Evolutionary conservation across 2,888 invertebrate species (phyloP).

Genomic region (Chirona hameri): DNA sequence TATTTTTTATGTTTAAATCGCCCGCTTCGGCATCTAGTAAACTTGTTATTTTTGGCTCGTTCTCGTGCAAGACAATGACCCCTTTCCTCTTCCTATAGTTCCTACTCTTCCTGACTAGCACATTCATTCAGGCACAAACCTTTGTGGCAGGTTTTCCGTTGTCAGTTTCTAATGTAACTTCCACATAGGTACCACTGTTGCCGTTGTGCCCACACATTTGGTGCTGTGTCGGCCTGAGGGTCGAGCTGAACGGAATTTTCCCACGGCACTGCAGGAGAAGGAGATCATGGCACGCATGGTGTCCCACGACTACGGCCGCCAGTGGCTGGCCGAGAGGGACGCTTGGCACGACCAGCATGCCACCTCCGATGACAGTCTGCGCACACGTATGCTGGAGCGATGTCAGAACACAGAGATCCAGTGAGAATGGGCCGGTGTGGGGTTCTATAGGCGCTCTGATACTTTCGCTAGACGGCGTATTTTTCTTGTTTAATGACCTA

Average conservation of each 20-base stretch:
- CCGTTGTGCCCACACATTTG: too few relatives aligned
- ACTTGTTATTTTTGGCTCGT: neutral
- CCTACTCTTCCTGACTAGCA: neutral
- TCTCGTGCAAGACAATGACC: neutral
- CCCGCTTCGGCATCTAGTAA: neutral
- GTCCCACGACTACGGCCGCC: constrained; percentile 8
- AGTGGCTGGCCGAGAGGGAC: constrained; percentile 22
- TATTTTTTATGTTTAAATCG: neutral
- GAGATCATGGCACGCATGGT: neutral
- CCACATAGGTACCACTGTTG: too few relatives aligned
- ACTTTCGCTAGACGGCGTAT: too few relatives aligned
- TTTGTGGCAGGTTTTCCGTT: too few relatives aligned
- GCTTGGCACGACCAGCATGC: neutral
- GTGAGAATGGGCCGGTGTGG: neutral
- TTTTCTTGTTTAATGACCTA: too few relatives aligned
- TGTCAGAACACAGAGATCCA: neutral
- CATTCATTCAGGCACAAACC: too few relatives aligned
- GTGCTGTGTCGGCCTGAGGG: too few relatives aligned
- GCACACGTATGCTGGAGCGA: neutral
- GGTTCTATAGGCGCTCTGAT: too few relatives aligned
- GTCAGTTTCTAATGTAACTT: too few relatives aligned
- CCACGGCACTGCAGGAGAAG: neutral
- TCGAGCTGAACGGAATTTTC: too few relatives aligned
- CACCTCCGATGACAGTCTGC: constrained; percentile 12
- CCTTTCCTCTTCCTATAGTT: neutral